Percentiles rank a stretch among this genome's conserved stretches.
These are phyloP conservation scores for Thymelicus sylvestris DNA, from an alignment of 2,888 invertebrate species.

Conservation along the genomic window DNA sequence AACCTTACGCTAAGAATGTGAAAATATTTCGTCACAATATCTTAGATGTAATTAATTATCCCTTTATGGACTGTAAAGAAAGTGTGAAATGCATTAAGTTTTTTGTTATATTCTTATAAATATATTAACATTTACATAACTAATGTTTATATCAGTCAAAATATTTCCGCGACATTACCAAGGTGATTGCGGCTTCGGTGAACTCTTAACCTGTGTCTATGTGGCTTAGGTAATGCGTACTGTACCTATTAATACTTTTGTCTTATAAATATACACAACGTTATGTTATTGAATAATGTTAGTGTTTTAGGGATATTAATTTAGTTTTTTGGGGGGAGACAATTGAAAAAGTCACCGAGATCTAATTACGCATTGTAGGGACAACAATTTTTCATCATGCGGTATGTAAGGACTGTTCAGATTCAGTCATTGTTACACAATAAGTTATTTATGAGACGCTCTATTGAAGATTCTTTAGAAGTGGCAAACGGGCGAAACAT, in stretches of 20 bases:
- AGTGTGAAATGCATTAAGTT: slow-evolving; percentile 83
- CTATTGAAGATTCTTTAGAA: slow-evolving; percentile 34
- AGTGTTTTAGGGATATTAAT: slow-evolving; percentile 10
- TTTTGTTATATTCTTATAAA: slow-evolving; percentile 79
- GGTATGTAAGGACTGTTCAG: background rate
- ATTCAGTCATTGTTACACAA: background rate
- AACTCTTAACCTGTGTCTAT: slow-evolving; percentile 45
- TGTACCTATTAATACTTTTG: slow-evolving; percentile 33
- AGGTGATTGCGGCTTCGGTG: slow-evolving; percentile 55
- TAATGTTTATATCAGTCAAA: slow-evolving; percentile 78
- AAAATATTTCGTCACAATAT: slow-evolving; percentile 82
- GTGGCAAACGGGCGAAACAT: slow-evolving; percentile 44
- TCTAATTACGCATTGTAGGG: slow-evolving; percentile 5
- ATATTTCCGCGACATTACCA: slow-evolving; percentile 76
- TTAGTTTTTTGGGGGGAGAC: background rate
- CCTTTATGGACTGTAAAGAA: slow-evolving; percentile 82
- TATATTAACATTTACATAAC: slow-evolving; percentile 79
- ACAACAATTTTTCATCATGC: background rate
- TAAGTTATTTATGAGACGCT: background rate
- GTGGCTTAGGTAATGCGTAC: slow-evolving; percentile 35
- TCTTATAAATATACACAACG: slow-evolving; percentile 30
- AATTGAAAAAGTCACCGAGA: slow-evolving; percentile 16
- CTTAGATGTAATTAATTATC: slow-evolving; percentile 74
- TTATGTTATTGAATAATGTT: slow-evolving; percentile 20
- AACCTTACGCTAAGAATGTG: slow-evolving; percentile 80